Evolutionary conservation across 2,888 invertebrate species (phyloP).

Genomic region (Eupithecia subfuscata): DNA sequence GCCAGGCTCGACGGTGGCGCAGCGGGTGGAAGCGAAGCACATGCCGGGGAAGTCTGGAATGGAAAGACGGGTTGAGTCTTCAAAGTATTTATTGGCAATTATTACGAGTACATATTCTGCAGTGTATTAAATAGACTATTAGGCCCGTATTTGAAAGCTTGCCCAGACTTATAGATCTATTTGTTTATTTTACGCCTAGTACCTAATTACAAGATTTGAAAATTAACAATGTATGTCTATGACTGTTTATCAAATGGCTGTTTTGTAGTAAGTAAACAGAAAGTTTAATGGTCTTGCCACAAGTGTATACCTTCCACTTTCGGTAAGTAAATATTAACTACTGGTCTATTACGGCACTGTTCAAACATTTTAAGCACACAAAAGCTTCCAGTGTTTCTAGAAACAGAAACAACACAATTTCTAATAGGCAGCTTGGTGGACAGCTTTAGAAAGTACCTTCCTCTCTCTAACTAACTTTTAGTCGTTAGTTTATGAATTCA

Average conservation of each 20-base stretch:
- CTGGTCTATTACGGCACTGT: background rate
- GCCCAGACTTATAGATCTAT: no score
- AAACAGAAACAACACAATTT: background rate
- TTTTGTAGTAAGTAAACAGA: conserved; percentile 4
- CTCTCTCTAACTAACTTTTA: background rate
- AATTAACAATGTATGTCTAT: no score
- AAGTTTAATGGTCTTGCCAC: background rate
- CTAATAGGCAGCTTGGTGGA: background rate
- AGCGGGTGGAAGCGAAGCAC: conserved; percentile 95
- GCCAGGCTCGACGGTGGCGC: conserved; percentile 93
- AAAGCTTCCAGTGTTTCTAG: background rate
- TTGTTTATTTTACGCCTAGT: no score
- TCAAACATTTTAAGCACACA: background rate
- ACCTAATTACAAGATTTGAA: no score
- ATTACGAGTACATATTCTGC: no score
- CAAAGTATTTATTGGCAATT: background rate
- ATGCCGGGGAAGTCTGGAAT: conserved; percentile 92
- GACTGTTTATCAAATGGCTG: background rate
- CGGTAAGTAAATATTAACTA: background rate
- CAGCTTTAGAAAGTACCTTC: background rate
- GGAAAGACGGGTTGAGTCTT: background rate
- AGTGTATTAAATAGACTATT: no score
- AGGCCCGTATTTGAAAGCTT: no score
- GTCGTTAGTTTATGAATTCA: no score
- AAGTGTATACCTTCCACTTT: background rate